Evolutionary conservation across 2,113 vertebrate species (phyloP).

Genomic region (Phocoena phocoena): DNA sequence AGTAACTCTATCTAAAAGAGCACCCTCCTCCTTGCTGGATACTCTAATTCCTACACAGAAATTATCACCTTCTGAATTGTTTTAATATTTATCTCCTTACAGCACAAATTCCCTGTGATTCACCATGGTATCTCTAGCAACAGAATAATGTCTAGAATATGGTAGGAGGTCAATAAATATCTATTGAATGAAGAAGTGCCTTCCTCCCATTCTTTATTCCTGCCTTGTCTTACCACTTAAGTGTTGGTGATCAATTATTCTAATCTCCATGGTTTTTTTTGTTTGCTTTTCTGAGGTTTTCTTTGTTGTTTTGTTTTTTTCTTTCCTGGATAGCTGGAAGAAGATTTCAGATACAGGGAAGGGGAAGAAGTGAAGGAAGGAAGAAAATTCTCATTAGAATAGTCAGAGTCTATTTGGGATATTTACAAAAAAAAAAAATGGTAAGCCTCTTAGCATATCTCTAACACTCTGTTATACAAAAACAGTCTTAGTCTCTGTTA

Average conservation of each 20-base stretch:
- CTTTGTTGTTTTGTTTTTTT: background rate
- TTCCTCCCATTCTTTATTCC: fast-evolving
- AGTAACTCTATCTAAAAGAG: background rate
- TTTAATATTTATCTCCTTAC: background rate
- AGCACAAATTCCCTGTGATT: background rate
- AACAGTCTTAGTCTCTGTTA: background rate
- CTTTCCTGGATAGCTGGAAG: background rate
- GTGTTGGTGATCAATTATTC: background rate
- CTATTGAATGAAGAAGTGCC: background rate
- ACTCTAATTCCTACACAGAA: background rate
- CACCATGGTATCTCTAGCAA: background rate
- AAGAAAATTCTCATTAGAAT: background rate
- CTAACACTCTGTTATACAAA: background rate
- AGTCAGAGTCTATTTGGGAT: background rate
- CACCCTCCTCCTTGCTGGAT: background rate
- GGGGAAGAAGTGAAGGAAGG: background rate
- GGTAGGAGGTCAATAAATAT: background rate
- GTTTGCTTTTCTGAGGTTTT: background rate
- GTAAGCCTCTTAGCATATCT: background rate
- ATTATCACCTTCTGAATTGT: background rate
- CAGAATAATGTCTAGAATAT: background rate
- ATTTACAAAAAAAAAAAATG: background rate
- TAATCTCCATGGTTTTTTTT: background rate
- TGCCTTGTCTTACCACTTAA: background rate
- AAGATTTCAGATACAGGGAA: background rate